Evolutionary conservation across 2,888 invertebrate species (phyloP), one percentile per base, ranked within the genome.

Genomic region (Molorchus minor): DNA sequence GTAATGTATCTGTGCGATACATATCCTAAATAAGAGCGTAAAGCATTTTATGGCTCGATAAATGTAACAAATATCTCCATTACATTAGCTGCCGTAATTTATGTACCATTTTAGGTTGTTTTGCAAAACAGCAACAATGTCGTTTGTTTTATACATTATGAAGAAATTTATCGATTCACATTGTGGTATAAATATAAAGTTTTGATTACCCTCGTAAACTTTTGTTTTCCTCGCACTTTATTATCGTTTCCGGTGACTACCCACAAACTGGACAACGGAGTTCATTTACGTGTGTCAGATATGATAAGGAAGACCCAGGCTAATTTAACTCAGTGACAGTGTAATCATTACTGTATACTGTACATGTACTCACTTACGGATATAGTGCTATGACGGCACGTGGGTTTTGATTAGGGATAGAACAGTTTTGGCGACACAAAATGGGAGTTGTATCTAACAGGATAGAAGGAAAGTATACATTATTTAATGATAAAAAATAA

Each of bases 251-350:
- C 30, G 7, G 30, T 45, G 45, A 30, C 15, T 45, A 30, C 45
- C n/a, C n/a, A 45, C 45, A 30, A 21, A 40, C 38, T 29, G 51
- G 12, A 8, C 29, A 40, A 38, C 17, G 15, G 16, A 40, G 25
- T 38, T 29, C 51, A 51, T 51, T 51, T 25, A 7, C 51, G 40
- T 40, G 16, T n/a, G 40, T 15, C 13, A 29, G 62, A 58, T 56
- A 54, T 58, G 62, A 62, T 62, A 62, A 62, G 56, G 47, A 53
- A 53, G 53, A 40, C 40, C 44, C 40, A 56, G 53, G 58, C 56
- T 62, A 62, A 62, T 62, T 62, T 58, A 62, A 62, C 40, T n/a
- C n/a, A 16, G 25, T 25, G 16, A 16, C 25, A 20, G 19, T 47
- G 20, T 47, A 5, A 25, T 33, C 12, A 33, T 33, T 33, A n/a